These are phyloP conservation scores for Esox lucius DNA, from an alignment of 2,797 vertebrate species.

Conservation along the genomic window DNA sequence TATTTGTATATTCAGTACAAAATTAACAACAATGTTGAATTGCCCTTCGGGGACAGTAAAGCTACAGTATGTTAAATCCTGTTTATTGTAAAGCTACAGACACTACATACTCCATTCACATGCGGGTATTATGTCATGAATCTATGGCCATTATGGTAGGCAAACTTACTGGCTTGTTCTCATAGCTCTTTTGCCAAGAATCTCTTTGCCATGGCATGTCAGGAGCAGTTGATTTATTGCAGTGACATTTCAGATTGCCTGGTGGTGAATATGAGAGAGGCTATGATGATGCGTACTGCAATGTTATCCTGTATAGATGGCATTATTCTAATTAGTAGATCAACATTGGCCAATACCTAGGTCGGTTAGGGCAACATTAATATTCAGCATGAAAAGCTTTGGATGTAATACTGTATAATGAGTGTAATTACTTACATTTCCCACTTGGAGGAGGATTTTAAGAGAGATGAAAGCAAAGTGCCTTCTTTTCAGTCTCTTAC, in stretches of 20 bases:
- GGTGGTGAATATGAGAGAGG: neutral
- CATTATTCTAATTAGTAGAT: neutral
- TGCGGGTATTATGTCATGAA: neutral
- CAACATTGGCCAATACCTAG: neutral
- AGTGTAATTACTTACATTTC: neutral
- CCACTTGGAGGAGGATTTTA: slow-evolving; percentile 6
- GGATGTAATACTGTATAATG: neutral
- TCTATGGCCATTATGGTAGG: neutral
- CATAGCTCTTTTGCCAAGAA: neutral
- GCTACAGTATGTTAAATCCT: neutral
- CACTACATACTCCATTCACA: neutral
- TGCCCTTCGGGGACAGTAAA: neutral
- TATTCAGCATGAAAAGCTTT: neutral
- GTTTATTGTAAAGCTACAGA: neutral
- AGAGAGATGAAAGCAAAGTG: neutral
- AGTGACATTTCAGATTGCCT: slow-evolving; percentile 7
- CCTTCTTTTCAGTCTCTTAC: neutral
- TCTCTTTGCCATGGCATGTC: slow-evolving; percentile 2
- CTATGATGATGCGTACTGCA: neutral
- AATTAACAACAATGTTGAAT: neutral
- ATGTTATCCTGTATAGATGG: neutral
- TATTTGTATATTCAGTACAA: slow-evolving; percentile 1
- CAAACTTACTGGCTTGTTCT: neutral
- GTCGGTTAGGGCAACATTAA: neutral
- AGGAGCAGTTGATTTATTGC: neutral